These are phyloP conservation scores for Mormoops blainvillei DNA, from an alignment of 2,113 vertebrate species.

Conservation along the genomic window DNA sequence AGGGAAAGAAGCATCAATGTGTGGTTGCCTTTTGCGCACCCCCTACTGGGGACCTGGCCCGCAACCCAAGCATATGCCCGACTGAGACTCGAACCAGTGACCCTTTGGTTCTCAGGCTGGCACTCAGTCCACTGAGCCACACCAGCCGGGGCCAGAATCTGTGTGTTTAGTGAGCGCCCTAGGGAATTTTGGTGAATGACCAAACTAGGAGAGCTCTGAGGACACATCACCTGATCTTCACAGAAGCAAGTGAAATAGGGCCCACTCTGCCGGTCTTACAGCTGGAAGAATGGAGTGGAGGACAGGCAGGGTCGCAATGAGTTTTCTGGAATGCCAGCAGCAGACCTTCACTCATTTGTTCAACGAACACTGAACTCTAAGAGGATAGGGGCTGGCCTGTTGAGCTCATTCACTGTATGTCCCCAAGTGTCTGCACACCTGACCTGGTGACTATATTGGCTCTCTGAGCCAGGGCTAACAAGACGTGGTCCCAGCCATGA, in stretches of 20 bases:
- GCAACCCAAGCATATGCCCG: too few species aligned
- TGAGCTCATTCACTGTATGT: too few species aligned
- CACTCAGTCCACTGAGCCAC: too few species aligned
- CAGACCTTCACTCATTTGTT: not conserved
- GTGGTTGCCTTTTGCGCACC: too few species aligned
- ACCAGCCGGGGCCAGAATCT: too few species aligned
- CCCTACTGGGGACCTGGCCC: too few species aligned
- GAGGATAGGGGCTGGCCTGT: not conserved
- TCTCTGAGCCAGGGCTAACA: not conserved
- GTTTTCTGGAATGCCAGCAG: not conserved
- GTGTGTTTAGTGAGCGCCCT: not conserved
- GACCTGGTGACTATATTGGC: not conserved
- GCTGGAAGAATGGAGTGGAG: not conserved
- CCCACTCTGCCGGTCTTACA: not conserved
- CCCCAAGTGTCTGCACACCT: not conserved
- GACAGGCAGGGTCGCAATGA: not conserved
- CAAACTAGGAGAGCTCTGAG: not conserved
- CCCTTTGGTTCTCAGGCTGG: too few species aligned
- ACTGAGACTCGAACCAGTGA: too few species aligned
- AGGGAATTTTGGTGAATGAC: not conserved
- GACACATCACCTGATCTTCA: not conserved
- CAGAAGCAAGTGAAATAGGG: not conserved
- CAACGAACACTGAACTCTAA: not conserved
- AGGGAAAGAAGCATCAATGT: too few species aligned
- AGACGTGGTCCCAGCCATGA: not conserved